Conservation (phyloP, 2,113 vertebrate genomes). For the Brachionichthys hirsutus region DNA sequence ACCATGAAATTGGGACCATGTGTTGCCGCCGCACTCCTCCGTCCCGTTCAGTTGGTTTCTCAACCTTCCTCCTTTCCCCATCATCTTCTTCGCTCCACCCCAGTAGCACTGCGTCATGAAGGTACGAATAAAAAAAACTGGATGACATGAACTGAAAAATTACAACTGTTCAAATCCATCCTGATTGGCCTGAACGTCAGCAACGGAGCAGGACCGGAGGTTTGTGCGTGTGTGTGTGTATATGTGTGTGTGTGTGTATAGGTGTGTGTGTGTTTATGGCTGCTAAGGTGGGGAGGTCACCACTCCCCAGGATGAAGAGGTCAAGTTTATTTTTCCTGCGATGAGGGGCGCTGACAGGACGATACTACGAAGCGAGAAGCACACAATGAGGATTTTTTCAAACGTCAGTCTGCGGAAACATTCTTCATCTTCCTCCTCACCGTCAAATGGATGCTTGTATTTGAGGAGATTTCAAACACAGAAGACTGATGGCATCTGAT, state of each 20-base stretch:
- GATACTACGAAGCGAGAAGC: neutral
- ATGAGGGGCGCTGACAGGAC: constrained; percentile 30
- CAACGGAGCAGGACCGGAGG: neutral
- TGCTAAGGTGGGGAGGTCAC: constrained; percentile 53
- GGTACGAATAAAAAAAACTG: too few relatives aligned
- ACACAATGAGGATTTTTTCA: neutral
- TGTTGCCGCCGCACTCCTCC: constrained; percentile 47
- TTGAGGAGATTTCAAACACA: too few relatives aligned
- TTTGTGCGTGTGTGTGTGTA: constrained; percentile 11
- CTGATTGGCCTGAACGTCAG: neutral
- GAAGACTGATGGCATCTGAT: constrained; percentile 33
- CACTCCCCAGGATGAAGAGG: constrained; percentile 62
- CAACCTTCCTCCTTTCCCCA: neutral
- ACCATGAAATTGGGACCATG: constrained; percentile 79
- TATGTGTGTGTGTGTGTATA: constrained; percentile 3
- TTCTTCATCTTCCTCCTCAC: too few relatives aligned
- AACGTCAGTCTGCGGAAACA: too few relatives aligned
- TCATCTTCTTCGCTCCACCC: too few relatives aligned
- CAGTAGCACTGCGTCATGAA: too few relatives aligned
- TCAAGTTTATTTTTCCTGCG: constrained; percentile 80
- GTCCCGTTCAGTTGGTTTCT: constrained; percentile 3
- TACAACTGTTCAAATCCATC: too few relatives aligned
- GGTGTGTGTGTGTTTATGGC: constrained; percentile 31
- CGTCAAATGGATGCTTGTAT: too few relatives aligned
- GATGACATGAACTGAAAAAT: too few relatives aligned